Conservation (phyloP, 2,797 vertebrate species). For the Alosa sapidissima region DNA sequence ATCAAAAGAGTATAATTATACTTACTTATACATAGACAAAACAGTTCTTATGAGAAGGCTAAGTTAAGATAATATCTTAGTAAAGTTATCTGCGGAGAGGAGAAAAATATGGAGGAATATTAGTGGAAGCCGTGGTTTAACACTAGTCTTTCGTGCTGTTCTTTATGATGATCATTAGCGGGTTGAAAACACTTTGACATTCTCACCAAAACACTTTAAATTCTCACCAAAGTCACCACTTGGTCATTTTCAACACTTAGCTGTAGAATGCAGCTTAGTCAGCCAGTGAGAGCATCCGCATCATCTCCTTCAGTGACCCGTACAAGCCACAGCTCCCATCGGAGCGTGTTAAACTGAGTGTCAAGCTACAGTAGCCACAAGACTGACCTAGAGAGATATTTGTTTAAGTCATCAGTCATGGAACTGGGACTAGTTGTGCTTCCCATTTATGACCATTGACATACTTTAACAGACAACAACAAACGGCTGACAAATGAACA, state of each 20-base stretch:
- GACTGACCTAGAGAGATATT: neutral
- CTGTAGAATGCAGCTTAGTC: neutral
- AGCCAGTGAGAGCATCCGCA: neutral
- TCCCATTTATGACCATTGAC: neutral
- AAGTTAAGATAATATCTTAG: neutral
- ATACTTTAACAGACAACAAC: neutral
- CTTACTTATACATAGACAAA: too few species aligned
- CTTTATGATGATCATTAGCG: neutral
- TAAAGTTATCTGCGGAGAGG: neutral
- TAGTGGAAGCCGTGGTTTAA: neutral
- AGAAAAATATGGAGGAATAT: neutral
- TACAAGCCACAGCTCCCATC: too few species aligned
- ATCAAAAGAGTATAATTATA: too few species aligned
- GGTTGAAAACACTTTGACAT: neutral
- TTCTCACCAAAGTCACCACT: neutral
- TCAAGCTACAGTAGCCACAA: neutral
- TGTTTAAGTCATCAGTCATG: neutral
- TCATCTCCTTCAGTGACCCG: neutral
- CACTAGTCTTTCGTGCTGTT: neutral
- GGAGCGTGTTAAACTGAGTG: neutral
- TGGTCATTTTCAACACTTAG: neutral
- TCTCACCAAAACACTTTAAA: neutral
- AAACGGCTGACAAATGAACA: neutral
- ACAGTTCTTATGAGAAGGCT: too few species aligned
- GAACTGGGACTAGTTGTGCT: neutral